phyloP scores from a whole-genome alignment of 2,888 invertebrate genomes.

The Pseudolycoriella hygida region DNA sequence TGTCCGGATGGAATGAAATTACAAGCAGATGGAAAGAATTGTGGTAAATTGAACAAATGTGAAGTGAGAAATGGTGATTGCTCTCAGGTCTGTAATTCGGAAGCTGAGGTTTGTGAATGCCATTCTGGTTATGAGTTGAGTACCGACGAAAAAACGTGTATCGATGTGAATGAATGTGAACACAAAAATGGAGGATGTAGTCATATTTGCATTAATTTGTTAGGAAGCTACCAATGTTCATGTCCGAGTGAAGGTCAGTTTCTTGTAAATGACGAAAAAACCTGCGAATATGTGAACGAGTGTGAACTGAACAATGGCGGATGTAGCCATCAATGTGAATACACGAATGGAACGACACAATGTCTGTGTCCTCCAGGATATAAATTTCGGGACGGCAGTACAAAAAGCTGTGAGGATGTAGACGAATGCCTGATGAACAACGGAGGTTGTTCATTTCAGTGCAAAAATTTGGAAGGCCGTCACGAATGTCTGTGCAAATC shows the following conservation, averaged over 20 bases:
- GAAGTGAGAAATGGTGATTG: slow-evolving; percentile 38
- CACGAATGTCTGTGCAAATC: slow-evolving; percentile 32
- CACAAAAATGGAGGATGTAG: slow-evolving; percentile 18
- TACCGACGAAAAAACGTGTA: slow-evolving; percentile 17
- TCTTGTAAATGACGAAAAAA: slow-evolving; percentile 16
- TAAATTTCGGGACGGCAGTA: slow-evolving; percentile 27
- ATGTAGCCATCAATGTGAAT: slow-evolving; percentile 31
- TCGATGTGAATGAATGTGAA: slow-evolving; percentile 35
- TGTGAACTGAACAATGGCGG: slow-evolving; percentile 29
- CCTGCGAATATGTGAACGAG: slow-evolving; percentile 31
- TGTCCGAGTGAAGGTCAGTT: slow-evolving; percentile 18
- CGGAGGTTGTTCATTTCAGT: slow-evolving; percentile 41
- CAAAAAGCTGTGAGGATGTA: slow-evolving; percentile 29
- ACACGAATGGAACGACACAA: slow-evolving; percentile 26
- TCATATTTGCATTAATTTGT: slow-evolving; percentile 24
- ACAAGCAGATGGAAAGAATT: slow-evolving; percentile 27
- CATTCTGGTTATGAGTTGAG: slow-evolving; percentile 26
- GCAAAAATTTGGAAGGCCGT: slow-evolving; percentile 32
- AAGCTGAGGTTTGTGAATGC: slow-evolving; percentile 32
- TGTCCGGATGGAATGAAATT: slow-evolving; percentile 27
- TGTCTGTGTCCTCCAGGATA: slow-evolving; percentile 42
- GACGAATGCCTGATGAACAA: slow-evolving; percentile 34
- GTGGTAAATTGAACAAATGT: slow-evolving; percentile 34
- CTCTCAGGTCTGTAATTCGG: slow-evolving; percentile 36
- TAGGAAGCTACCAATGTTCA: slow-evolving; percentile 20